Evolutionary conservation across 1,140 invertebrate species (phyloP).

Genomic region (Schmidtea mediterranea): DNA sequence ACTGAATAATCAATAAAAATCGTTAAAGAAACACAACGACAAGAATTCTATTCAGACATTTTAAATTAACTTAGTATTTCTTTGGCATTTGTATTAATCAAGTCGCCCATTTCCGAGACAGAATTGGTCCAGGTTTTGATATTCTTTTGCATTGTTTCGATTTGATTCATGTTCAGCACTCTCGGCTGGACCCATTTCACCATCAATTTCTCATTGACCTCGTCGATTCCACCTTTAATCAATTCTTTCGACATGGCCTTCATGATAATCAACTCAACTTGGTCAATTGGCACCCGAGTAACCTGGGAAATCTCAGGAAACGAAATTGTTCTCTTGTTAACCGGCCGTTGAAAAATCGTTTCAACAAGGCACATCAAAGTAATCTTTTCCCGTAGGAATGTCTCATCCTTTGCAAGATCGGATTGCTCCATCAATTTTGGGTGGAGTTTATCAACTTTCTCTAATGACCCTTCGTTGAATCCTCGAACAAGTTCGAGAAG

Average conservation of each 20-base stretch:
- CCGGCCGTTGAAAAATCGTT: slow-evolving; percentile 41
- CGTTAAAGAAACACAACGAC: too few species aligned
- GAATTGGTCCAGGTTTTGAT: neutral
- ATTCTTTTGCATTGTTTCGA: neutral
- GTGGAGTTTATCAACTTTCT: slow-evolving; percentile 50
- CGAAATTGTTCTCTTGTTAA: slow-evolving; percentile 34
- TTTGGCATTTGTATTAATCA: neutral
- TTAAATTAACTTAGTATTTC: neutral
- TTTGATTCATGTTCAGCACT: slow-evolving; percentile 28
- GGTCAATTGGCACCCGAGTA: slow-evolving; percentile 43
- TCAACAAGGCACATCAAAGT: slow-evolving; percentile 79
- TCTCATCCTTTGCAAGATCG: slow-evolving; percentile 56
- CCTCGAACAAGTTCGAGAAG: slow-evolving; percentile 59
- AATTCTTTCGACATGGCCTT: slow-evolving; percentile 79
- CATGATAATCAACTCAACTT: slow-evolving; percentile 75
- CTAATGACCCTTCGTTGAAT: slow-evolving; percentile 68
- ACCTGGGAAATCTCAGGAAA: slow-evolving; percentile 66
- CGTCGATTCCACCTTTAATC: slow-evolving; percentile 74
- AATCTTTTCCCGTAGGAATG: slow-evolving; percentile 62
- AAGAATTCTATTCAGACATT: too few species aligned
- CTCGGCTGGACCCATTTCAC: slow-evolving; percentile 73
- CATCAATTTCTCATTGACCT: slow-evolving; percentile 50
- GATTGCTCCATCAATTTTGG: slow-evolving; percentile 50
- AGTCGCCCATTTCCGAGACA: neutral
- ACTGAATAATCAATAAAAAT: too few species aligned